Conservation (phyloP, 2,888 invertebrate genomes). For the Fragum whitleyi region DNA sequence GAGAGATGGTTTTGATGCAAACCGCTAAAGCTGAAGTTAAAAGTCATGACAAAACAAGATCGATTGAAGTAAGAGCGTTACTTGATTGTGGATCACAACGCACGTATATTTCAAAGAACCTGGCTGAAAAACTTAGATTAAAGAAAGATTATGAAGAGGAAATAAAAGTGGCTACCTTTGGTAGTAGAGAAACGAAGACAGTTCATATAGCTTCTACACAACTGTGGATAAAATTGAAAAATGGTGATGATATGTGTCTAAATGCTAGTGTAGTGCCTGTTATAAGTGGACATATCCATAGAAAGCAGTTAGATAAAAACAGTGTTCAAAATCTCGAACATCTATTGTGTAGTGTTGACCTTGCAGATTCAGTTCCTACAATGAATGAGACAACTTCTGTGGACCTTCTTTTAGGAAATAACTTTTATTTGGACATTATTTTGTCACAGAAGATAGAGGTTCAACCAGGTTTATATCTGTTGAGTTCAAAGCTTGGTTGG, state of each 20-base stretch:
- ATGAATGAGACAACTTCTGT: conserved; percentile 7
- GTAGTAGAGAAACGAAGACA: conserved; percentile 20
- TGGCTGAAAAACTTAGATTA: no score
- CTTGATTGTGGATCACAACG: no score
- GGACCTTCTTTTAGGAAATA: conserved; percentile 15
- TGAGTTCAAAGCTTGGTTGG: no score
- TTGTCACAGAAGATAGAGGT: no score
- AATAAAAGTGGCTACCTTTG: no score
- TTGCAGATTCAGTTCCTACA: conserved; percentile 35
- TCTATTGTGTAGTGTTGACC: conserved; percentile 25
- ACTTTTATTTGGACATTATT: no score
- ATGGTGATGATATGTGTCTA: conserved; percentile 25
- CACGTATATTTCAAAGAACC: no score
- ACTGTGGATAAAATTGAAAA: conserved; percentile 27
- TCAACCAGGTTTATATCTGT: no score
- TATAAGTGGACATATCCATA: conserved; percentile 36
- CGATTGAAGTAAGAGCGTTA: conserved; percentile 12
- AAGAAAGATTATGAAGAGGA: no score
- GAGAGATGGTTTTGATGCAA: conserved; percentile 40
- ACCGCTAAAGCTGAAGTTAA: no score
- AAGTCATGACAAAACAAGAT: conserved; percentile 22
- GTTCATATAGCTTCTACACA: no score
- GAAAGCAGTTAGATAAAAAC: conserved; percentile 29
- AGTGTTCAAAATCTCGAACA: conserved; percentile 22
- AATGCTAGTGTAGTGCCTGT: conserved; percentile 35